Conservation (phyloP, 2,113 vertebrate species). For the Perca fluviatilis region DNA sequence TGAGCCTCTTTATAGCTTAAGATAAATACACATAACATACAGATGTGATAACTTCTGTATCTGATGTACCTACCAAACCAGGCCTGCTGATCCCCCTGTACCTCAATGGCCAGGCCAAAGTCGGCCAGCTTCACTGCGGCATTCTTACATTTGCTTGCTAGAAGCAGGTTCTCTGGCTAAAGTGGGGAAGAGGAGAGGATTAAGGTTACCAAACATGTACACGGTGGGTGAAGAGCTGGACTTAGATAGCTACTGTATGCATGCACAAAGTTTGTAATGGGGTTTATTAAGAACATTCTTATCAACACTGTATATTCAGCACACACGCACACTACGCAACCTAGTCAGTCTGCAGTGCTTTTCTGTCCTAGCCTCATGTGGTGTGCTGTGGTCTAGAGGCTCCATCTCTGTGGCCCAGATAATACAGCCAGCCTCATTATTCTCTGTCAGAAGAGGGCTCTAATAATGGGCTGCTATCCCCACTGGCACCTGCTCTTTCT, state of each 20-base stretch:
- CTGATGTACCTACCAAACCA: conserved; percentile 92
- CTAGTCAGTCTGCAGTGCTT: conserved; percentile 22
- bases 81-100: conserved; percentile 97
- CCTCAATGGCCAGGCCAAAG: conserved; percentile 96
- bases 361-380: conserved; percentile 30
- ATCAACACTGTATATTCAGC: conserved; percentile 4
- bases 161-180: conserved; percentile 96
- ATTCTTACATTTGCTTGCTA: conserved; percentile 98
- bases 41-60: neutral
- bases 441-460: conserved; percentile 79
- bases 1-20: neutral
- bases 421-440: conserved; percentile 79
- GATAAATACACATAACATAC: neutral
- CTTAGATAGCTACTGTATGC: neutral
- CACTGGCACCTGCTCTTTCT: conserved; percentile 61
- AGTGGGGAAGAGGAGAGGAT: conserved; percentile 23
- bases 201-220: conserved; percentile 16
- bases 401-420: conserved; percentile 79
- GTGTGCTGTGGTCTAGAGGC: conserved; percentile 49
- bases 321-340: conserved; percentile 7
- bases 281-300: neutral
- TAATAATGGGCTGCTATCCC: conserved; percentile 80
- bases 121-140: conserved; percentile 96
- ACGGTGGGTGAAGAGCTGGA: neutral
- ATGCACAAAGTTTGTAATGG: conserved; percentile 29